Percentiles rank a stretch among this genome's conserved stretches.
These are phyloP conservation scores for Leptopilina drosophilae DNA, from an alignment of 2,888 invertebrate species.

Conservation along the genomic window DNA sequence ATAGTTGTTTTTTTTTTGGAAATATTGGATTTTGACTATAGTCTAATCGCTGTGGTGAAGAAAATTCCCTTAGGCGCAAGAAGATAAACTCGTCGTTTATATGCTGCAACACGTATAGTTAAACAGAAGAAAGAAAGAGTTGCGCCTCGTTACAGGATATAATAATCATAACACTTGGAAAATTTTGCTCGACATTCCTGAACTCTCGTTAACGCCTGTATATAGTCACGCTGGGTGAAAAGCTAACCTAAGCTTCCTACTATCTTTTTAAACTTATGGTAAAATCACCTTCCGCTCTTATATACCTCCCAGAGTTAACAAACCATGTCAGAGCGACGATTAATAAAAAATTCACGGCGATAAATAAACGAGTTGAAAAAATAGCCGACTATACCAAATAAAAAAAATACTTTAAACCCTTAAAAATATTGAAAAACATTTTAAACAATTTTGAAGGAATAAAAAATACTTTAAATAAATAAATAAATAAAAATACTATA, in stretches of 20 bases:
- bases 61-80: conserved; percentile 3
- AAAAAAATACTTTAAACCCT: too few relatives aligned
- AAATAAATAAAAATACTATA: too few relatives aligned
- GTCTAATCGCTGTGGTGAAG: conserved; percentile 13
- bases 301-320: neutral
- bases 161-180: conserved; percentile 40
- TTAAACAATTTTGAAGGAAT: too few relatives aligned
- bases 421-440: too few relatives aligned
- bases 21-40: conserved; percentile 6
- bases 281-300: neutral
- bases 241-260: conserved; percentile 1
- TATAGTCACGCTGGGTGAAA: conserved; percentile 19
- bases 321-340: neutral
- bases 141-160: conserved; percentile 40
- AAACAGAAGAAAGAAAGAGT: conserved; percentile 38
- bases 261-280: neutral
- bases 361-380: too few relatives aligned
- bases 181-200: conserved; percentile 23
- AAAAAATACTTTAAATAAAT: too few relatives aligned
- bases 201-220: conserved; percentile 30
- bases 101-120: conserved; percentile 39
- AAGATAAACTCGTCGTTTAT: conserved; percentile 38
- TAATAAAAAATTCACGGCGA: too few relatives aligned
- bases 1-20: neutral
- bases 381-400: too few relatives aligned